phyloP scores from a whole-genome alignment of 64 coral and sea anemone species.

The Dendronephthya gigantea region DNA sequence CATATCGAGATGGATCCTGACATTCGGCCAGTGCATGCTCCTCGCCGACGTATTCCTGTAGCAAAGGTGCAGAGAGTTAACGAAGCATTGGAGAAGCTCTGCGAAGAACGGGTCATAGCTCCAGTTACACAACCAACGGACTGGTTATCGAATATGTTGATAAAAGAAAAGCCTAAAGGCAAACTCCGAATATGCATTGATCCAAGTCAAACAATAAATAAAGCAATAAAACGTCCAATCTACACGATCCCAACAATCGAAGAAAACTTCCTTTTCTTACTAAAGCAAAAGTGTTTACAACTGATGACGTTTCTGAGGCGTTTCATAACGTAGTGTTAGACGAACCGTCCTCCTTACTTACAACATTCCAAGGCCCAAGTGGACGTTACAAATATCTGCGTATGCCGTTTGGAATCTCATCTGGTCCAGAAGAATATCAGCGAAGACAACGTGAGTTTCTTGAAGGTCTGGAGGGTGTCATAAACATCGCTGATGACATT shows the following conservation, averaged over 20 bases:
- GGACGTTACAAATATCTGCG: background rate
- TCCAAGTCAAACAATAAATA: slow-evolving; percentile 12
- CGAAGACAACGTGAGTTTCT: background rate
- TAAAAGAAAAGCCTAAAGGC: background rate
- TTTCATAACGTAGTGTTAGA: slow-evolving; percentile 1
- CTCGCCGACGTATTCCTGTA: background rate
- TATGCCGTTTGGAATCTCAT: slow-evolving; percentile 10
- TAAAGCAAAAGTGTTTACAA: slow-evolving; percentile 12
- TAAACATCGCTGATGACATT: slow-evolving; percentile 20
- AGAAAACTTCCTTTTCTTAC: slow-evolving; percentile 1
- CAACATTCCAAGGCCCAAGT: background rate
- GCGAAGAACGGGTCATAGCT: background rate
- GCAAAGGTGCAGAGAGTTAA: background rate
- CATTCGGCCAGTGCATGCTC: background rate
- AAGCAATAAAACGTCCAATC: slow-evolving; percentile 6
- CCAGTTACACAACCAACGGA: background rate
- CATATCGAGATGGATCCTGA: slow-evolving; percentile 12
- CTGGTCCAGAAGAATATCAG: background rate
- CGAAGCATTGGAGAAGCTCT: background rate
- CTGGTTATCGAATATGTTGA: background rate
- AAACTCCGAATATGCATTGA: slow-evolving; percentile 15
- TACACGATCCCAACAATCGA: slow-evolving; percentile 9
- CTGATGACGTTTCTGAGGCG: background rate
- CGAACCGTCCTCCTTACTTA: background rate
- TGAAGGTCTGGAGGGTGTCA: background rate